These are phyloP conservation scores for Euleptes europaea DNA, from an alignment of 2,113 vertebrate genomes.

Conservation along the genomic window DNA sequence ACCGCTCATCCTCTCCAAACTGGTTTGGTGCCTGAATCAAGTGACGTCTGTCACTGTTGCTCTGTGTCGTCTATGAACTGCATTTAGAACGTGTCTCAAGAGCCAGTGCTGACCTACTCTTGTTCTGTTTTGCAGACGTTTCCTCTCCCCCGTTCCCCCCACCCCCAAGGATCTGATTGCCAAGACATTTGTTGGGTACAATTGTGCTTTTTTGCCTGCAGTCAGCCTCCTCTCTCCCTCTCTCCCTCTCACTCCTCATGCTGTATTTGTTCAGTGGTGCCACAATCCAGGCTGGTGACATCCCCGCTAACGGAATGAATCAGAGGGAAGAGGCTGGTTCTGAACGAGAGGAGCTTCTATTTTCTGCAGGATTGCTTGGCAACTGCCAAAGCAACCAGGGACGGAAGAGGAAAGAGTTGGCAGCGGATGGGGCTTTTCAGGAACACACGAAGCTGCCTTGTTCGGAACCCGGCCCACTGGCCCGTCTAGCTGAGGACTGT, in stretches of 20 bases:
- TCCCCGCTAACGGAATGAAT: constrained; percentile 69
- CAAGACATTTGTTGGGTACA: neutral
- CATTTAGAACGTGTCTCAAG: constrained; percentile 4
- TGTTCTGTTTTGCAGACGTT: neutral
- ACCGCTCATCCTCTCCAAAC: neutral
- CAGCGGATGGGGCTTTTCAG: neutral
- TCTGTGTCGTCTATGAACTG: neutral
- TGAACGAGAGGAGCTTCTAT: constrained; percentile 63
- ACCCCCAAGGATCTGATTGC: constrained; percentile 24
- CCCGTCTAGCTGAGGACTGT: too few species aligned
- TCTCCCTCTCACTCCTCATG: constrained; percentile 51
- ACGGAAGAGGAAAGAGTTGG: constrained; percentile 36
- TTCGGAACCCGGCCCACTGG: too few species aligned
- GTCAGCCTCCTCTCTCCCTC: constrained; percentile 58
- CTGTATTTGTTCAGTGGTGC: constrained; percentile 60
- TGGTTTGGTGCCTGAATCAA: neutral
- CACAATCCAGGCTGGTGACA: constrained; percentile 59
- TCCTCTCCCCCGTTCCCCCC: constrained; percentile 25
- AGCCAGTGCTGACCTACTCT: neutral
- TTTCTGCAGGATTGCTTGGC: constrained; percentile 64
- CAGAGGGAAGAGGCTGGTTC: constrained; percentile 65
- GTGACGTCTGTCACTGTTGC: neutral
- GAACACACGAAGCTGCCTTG: neutral
- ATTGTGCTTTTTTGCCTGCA: constrained; percentile 55
- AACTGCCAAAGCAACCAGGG: constrained; percentile 38